phyloP scores from a whole-genome alignment of 2,888 invertebrate genomes.

The Clitarchus hookeri region DNA sequence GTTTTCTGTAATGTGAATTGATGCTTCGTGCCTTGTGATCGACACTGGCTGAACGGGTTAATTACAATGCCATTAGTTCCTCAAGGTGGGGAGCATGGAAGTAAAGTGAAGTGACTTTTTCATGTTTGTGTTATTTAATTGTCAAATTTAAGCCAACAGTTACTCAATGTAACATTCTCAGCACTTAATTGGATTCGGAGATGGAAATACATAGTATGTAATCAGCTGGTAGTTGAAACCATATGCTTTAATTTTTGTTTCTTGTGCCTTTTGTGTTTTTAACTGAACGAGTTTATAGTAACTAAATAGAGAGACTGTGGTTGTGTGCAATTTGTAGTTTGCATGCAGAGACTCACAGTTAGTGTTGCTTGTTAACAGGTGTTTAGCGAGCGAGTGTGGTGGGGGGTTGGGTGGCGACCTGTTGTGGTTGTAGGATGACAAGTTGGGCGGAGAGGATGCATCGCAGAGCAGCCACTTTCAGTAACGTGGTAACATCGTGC shows the following conservation, averaged over 20 bases:
- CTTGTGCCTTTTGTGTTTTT: conserved; percentile 20
- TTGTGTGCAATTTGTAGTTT: conserved; percentile 15
- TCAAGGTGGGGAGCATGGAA: too few species aligned
- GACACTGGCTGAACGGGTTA: too few species aligned
- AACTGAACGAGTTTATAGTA: not conserved
- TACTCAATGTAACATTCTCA: conserved; percentile 27
- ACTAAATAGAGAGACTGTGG: not conserved
- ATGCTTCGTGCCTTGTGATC: too few species aligned
- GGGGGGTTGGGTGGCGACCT: conserved; percentile 38
- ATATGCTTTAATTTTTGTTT: conserved; percentile 5
- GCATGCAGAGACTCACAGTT: conserved; percentile 20
- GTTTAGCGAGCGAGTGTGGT: conserved; percentile 35
- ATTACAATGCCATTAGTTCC: too few species aligned
- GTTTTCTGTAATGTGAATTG: too few species aligned
- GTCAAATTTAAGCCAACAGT: conserved; percentile 22
- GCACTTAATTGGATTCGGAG: conserved; percentile 23
- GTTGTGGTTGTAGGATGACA: conserved; percentile 64
- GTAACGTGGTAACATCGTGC: conserved; percentile 89
- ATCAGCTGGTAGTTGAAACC: not conserved
- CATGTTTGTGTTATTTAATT: conserved; percentile 28
- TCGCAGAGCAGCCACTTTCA: conserved; percentile 85
- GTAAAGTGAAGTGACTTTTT: conserved; percentile 31
- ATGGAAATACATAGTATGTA: conserved; percentile 33
- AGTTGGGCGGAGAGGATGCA: conserved; percentile 93
- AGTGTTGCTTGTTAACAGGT: conserved; percentile 31